Evolutionary conservation across 2,113 vertebrate species (phyloP).

Genomic region (Willisornis vidua): DNA sequence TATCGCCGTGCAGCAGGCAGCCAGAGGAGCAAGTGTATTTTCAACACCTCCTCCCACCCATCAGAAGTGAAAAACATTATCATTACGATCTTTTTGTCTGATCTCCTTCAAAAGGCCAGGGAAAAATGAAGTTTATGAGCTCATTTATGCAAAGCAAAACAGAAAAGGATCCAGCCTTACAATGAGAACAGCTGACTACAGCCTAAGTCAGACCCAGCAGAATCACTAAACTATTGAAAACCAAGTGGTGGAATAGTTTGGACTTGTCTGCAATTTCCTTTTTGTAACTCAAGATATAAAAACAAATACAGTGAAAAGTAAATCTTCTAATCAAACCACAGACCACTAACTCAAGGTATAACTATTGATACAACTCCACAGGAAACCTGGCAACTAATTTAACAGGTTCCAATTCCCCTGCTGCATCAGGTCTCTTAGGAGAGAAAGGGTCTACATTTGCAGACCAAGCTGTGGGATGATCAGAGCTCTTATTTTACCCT

Average conservation of each 20-base stretch:
- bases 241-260: background rate
- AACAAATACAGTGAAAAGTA: background rate
- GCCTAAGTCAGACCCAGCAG: background rate
- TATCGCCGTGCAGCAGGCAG: background rate
- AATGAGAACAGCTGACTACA: background rate
- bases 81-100: background rate
- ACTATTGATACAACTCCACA: background rate
- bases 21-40: background rate
- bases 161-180: background rate
- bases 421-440: background rate
- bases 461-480: background rate
- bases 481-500: background rate
- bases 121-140: background rate
- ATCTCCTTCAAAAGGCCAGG: background rate
- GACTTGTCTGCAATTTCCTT: background rate
- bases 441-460: fast-evolving
- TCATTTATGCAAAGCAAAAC: background rate
- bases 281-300: background rate
- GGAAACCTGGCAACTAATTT: background rate
- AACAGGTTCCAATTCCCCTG: background rate
- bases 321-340: background rate
- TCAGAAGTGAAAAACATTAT: background rate
- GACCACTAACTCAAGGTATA: background rate
- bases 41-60: background rate
- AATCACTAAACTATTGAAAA: background rate